Evolutionary conservation across 2,113 vertebrate species (phyloP), one percentile per base, ranked within the genome.

Genomic region (Microcebus griseorufus): DNA sequence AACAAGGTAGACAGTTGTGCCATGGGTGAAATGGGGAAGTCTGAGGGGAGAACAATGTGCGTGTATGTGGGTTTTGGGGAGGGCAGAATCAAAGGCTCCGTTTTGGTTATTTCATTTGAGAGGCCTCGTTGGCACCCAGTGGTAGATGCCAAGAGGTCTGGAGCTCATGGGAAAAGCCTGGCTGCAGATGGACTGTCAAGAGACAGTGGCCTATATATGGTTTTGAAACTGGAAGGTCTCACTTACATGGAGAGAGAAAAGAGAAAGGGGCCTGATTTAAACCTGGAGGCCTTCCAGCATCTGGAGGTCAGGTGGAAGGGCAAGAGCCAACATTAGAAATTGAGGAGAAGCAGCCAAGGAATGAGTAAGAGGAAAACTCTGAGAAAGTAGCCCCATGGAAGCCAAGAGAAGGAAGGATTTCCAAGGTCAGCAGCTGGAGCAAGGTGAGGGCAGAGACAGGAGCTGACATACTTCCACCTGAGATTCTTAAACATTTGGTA

Each of bases 321-420:
- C 53, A 93, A 79, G 90, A 92, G 90, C 73, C 87, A 73, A 42
- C 69, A 6, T 37, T 0, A 27, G 89, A 93, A 97, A 93, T 23
- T 73, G 93, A 79, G 69, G 53, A 93, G 87, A 93, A 62, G 73
- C 42, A 93, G 95, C 97, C 95, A 93, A 89, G 73, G 18, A 95
- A 23, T 95, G 94, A 95, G 92, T 55, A 73, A 96, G 64, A 96
- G 93, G 94, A 93, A 95, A 96, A 69, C 76, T 89, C 81, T 70
- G 92, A 72, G 81, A 90, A 80, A 85, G 60, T 32, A 65, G 60
- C 12, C 70, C 32, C 12, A 0, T 25, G 55, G 91, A 91, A 73
- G 78, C 93, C 90, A 62, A 29, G 79, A 73, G 58, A 27, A 25
- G 34, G 78, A 60, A 73, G 62, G 62, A n/a, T 79, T 76, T 88